Base-by-base conservation (phyloP, 2,797 vertebrate genomes). In the Corythornis leucogaster region DNA sequence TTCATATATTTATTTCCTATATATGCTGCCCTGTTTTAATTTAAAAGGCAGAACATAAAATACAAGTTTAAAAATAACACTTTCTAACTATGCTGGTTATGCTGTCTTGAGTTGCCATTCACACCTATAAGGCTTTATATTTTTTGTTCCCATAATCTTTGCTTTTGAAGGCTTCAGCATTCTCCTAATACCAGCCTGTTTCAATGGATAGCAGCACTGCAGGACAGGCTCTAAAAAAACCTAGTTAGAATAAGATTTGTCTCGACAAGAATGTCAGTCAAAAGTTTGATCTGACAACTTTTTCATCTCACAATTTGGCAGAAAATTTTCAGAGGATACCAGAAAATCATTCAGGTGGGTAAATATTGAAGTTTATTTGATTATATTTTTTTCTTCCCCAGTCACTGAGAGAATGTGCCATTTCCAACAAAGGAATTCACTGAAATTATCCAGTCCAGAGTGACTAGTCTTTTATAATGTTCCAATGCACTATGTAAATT, bases 201-300 rank as follows among this genome's bases (percentile, higher is more conserved):
- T 58, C 9, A 0, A 40, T 42, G 28, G 30, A 50, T 57, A 66
- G 30, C 18, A 81, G 73, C 33, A 61, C 76, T 80, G 85, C 74
- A 67, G 20, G 70, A 70, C 53, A 59, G 64, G 57, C 22, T 63
- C 17, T 33, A 31, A 61, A 30, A 20, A 45, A 40, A 4, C 1
- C 46, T 66, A 67, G 58, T 50, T 75, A 62, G 24, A 61, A 1
- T 51, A 33, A n/a, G 13, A 71, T 92, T 86, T 92, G 53, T 92
- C 83, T 84, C 87, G 67, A 79, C 25, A 91, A 87, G 94, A 91
- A 43, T 46, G 70, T 40, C 70, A 68, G 30, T 76, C 53, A 86
- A 61, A 81, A 84, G 26, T 77, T 87, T 76, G 42, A 48, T 40
- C 16, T 64, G 81, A 75, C 15, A 33, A 20, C 80, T 76, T 86